Conservation (phyloP, 2,888 invertebrate genomes). For the Caenorhabditis afra region DNA sequence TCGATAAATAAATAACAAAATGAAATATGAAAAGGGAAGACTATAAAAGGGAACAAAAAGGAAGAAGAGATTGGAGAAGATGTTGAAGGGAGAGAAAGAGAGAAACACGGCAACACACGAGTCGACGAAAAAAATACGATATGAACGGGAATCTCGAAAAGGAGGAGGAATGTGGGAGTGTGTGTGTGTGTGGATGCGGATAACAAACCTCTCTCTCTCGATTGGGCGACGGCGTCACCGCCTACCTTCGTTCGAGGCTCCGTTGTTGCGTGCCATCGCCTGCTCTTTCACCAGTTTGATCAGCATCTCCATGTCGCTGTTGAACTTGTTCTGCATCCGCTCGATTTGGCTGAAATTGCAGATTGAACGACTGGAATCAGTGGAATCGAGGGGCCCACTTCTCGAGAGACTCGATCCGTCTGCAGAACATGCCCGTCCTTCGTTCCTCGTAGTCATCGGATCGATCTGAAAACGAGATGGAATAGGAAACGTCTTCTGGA, state of each 20-base stretch:
- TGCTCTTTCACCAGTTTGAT: conserved; percentile 83
- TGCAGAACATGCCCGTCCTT: conserved; percentile 42
- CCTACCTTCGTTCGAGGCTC: conserved; percentile 57
- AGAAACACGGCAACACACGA: conserved; percentile 39
- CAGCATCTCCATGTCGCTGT: conserved; percentile 87
- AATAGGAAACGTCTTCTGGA: not conserved
- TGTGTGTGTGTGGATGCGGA: conserved; percentile 33
- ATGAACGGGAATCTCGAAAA: conserved; percentile 16
- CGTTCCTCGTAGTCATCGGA: conserved; percentile 56
- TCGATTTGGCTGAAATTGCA: conserved; percentile 83
- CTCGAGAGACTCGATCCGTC: conserved; percentile 58
- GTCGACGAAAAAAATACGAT: conserved; percentile 28
- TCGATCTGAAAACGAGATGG: conserved; percentile 34
- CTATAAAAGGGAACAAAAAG: not conserved
- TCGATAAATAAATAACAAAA: not conserved
- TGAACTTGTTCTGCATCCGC: conserved; percentile 86
- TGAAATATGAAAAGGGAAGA: not conserved
- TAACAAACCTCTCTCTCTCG: conserved; percentile 25
- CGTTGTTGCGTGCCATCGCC: conserved; percentile 37
- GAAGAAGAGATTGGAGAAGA: not conserved
- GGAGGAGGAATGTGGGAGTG: conserved; percentile 20
- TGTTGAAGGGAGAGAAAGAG: not conserved
- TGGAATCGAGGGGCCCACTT: conserved; percentile 17
- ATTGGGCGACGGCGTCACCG: conserved; percentile 20
- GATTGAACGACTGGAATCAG: not conserved